Percentiles rank a stretch among this genome's conserved stretches.
Evolutionary conservation across 2,113 vertebrate genomes (phyloP).

Genomic region (Muscicapa adusta): DNA sequence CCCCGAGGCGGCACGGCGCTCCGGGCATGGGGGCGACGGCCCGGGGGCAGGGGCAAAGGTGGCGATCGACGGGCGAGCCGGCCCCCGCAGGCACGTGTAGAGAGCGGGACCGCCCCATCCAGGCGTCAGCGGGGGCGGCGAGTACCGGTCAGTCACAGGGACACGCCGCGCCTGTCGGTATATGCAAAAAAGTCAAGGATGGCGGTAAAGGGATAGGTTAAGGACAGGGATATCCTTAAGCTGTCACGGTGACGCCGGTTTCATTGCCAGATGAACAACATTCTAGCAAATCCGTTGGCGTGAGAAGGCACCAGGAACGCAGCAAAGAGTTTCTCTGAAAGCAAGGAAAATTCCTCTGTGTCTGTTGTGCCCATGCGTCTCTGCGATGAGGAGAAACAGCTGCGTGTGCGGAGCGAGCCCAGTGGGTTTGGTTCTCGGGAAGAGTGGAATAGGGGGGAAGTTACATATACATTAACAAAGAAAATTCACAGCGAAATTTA

Average conservation of each 20-base stretch:
- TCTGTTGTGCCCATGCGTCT: fast-evolving
- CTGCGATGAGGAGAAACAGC: not conserved
- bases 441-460: not conserved
- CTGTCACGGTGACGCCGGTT: not conserved
- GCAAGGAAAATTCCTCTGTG: fast-evolving
- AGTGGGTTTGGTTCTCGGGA: not conserved
- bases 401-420: fast-evolving
- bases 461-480: not conserved
- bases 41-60: not conserved
- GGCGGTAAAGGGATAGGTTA: not conserved
- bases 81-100: not conserved
- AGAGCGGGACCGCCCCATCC: not conserved
- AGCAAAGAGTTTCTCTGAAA: not conserved
- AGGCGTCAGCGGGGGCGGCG: not conserved
- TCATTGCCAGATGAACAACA: not conserved
- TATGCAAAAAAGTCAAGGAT: not conserved
- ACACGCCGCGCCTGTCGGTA: fast-evolving
- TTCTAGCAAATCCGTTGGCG: too few relatives aligned
- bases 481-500: not conserved
- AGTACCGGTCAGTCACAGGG: not conserved
- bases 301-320: not conserved
- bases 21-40: not conserved
- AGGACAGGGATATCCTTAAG: not conserved
- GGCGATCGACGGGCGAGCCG: not conserved
- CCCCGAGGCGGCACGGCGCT: not conserved